Evolutionary conservation across 2,888 invertebrate genomes (phyloP).

Genomic region (Agonopterix arenella): DNA sequence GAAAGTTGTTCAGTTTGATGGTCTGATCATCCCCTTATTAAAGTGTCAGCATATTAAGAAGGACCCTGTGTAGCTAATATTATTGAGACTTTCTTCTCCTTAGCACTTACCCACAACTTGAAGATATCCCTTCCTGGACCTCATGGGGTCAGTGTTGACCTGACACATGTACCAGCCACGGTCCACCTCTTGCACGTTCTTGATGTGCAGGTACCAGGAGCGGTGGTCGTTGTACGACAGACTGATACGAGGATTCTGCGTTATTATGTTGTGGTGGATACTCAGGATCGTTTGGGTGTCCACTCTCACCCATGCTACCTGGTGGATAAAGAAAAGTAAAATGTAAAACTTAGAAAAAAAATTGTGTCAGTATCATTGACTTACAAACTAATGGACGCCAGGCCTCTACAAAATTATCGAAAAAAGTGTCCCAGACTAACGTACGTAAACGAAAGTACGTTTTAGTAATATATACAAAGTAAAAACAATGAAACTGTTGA

Average conservation of each 20-base stretch:
- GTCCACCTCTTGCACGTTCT: constrained; percentile 90
- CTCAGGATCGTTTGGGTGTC: constrained; percentile 95
- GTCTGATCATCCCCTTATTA: too few relatives aligned
- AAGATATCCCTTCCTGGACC: constrained; percentile 90
- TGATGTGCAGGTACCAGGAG: constrained; percentile 94
- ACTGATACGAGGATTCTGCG: constrained; percentile 92
- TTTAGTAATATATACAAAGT: too few relatives aligned
- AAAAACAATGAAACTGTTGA: too few relatives aligned
- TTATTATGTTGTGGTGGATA: constrained; percentile 94
- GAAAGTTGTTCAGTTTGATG: too few relatives aligned
- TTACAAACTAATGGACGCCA: too few relatives aligned
- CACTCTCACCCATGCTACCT: constrained; percentile 96
- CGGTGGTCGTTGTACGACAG: constrained; percentile 93
- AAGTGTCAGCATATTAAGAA: too few relatives aligned
- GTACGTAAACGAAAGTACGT: too few relatives aligned
- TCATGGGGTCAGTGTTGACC: constrained; percentile 96
- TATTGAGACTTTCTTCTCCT: too few relatives aligned
- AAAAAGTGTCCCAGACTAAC: too few relatives aligned
- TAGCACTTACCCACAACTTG: constrained; percentile 90
- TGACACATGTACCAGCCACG: constrained; percentile 96
- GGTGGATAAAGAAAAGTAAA: constrained; percentile 10
- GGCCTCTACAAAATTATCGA: too few relatives aligned
- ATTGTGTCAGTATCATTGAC: too few relatives aligned
- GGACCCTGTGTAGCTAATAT: too few relatives aligned
- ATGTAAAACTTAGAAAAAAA: neutral